phyloP scores from a whole-genome alignment of 2,113 vertebrate genomes.

The Toxotes jaculatrix region DNA sequence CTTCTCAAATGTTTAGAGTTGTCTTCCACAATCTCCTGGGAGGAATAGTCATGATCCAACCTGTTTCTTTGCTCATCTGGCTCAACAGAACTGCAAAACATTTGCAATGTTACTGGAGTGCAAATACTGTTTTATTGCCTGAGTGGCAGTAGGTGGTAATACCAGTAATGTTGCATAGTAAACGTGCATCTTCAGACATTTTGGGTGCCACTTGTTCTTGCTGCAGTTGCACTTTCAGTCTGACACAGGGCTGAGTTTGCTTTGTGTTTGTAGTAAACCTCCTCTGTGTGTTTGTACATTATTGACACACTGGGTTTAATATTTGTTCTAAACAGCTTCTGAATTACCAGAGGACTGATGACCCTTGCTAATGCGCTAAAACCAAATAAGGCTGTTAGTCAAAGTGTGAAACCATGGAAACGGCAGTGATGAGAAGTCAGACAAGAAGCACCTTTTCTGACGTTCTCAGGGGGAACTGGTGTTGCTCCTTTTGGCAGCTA shows the following conservation, averaged over 20 bases:
- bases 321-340: neutral
- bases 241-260: neutral
- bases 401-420: slow-evolving; percentile 29
- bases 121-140: too few species aligned
- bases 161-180: too few species aligned
- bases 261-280: neutral
- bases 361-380: slow-evolving; percentile 4
- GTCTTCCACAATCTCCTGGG: too few species aligned
- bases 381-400: slow-evolving; percentile 18
- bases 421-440: slow-evolving; percentile 27
- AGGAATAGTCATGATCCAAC: too few species aligned
- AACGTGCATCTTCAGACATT: neutral
- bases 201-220: neutral
- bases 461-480: slow-evolving; percentile 28
- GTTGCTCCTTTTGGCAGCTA: slow-evolving; percentile 49
- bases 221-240: neutral
- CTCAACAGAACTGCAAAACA: too few species aligned
- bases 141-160: too few species aligned
- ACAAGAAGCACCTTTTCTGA: slow-evolving; percentile 17
- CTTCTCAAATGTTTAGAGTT: too few species aligned
- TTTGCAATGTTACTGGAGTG: too few species aligned
- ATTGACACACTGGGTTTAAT: too few species aligned
- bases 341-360: neutral
- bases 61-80: too few species aligned
- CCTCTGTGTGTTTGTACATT: too few species aligned